Evolutionary conservation across 2,113 vertebrate species (phyloP), one percentile per base, ranked within the genome.

Genomic region (Rhinichthys klamathensis): DNA sequence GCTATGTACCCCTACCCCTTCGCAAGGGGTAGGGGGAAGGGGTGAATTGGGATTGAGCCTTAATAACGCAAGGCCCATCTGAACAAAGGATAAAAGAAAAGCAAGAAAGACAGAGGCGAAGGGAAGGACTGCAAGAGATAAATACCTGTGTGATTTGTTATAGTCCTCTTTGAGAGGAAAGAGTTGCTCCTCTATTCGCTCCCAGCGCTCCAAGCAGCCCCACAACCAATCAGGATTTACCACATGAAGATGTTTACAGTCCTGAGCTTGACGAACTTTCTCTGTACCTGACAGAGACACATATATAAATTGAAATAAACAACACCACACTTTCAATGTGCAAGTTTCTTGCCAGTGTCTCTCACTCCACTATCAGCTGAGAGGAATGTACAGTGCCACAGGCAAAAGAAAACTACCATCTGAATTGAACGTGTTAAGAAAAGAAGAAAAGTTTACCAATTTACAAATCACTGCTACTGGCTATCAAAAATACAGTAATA

Each of bases 161-260:
- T 95, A 96, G 75, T 98, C 97, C 3, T 99, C 98, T 78, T 95
- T 96, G 15, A 99, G 94, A 0, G 98, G 98, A 87, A 98, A 99
- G 32, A 99, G 95, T 82, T 95, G 94, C 51, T 99, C 98, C 80
- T 99, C 97, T 69, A 99, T 97, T 83, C 94, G 95, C 92, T 99
- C 98, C 98, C 98, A 99, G 85, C 98, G 96, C 88, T 99, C 98
- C 89, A 99, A 92, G 85, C 97, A 99, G 92, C 96, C 96, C 98
- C 98, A 99, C 78, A 99, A 94, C 98, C 98, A 99, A 32, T 99
- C 97, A 0, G 98, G 98, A 88, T 95, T 99, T 84, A 99, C 98
- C 76, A 99, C 95, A 0, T 98, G 92, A 35, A 99, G 95, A 80
- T 96, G 94, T 85, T 95, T 96, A 85, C 95, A 97, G 76, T 94